A percentile compares a stretch with the other conserved stretches of the same genome.
Conservation (phyloP, 2,888 invertebrate species). For the Erpobdella octoculata region DNA sequence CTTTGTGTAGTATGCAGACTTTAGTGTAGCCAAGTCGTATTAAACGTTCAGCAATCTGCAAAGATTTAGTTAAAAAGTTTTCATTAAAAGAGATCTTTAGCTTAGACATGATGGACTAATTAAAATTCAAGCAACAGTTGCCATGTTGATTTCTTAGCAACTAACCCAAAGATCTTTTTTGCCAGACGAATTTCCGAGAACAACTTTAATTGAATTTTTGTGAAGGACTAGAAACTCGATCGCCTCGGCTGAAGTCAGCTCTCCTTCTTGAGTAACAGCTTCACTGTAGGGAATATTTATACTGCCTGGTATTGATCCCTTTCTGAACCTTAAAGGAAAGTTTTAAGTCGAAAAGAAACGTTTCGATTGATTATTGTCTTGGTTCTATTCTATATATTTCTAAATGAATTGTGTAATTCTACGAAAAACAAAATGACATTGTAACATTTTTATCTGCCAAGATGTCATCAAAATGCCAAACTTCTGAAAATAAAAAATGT, state of each 20-base stretch:
- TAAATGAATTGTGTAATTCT: too few species aligned
- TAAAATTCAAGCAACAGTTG: not conserved
- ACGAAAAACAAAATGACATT: too few species aligned
- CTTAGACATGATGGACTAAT: not conserved
- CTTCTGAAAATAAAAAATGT: not conserved
- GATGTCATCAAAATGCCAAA: too few species aligned
- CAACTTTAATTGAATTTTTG: constrained; percentile 64
- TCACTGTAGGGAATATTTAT: constrained; percentile 74
- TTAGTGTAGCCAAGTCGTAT: constrained; percentile 68
- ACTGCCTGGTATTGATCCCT: constrained; percentile 70
- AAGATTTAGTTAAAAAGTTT: not conserved
- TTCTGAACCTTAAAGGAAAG: too few species aligned
- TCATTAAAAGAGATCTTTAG: not conserved
- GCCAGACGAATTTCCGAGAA: constrained; percentile 59
- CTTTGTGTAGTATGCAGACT: constrained; percentile 79
- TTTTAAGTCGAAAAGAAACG: too few species aligned
- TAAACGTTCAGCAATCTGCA: constrained; percentile 77
- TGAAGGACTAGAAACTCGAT: constrained; percentile 56
- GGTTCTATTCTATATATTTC: too few species aligned
- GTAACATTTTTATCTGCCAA: too few species aligned
- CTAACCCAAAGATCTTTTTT: not conserved
- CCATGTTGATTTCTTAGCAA: not conserved
- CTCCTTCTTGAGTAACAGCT: constrained; percentile 64
- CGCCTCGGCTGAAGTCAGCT: constrained; percentile 60
- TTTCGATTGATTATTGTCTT: too few species aligned